Percentiles rank a stretch among this genome's conserved stretches.
Conservation (phyloP, 2,113 vertebrate species). For the Phaethon lepturus region DNA sequence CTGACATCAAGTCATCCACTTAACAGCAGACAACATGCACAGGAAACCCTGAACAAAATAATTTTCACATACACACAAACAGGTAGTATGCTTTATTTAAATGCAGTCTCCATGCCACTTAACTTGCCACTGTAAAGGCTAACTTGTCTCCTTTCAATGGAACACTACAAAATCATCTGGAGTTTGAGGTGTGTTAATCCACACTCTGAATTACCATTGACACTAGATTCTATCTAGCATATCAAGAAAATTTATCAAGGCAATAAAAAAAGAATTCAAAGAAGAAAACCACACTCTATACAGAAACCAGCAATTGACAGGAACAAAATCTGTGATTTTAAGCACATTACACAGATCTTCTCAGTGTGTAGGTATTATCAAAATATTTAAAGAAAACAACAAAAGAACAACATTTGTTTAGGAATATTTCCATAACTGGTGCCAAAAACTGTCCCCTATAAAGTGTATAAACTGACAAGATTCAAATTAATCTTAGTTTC, state of each 20-base stretch:
- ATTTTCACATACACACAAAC: background rate
- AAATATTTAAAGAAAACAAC: background rate
- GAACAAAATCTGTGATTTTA: background rate
- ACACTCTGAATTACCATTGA: background rate
- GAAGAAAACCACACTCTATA: background rate
- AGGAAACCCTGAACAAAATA: fast-evolving
- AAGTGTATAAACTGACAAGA: background rate
- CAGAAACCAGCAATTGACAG: background rate
- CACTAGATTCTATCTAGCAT: fast-evolving
- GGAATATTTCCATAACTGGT: background rate
- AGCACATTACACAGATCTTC: background rate
- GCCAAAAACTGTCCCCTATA: background rate
- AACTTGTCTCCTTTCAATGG: background rate
- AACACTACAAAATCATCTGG: background rate
- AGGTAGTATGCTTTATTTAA: background rate
- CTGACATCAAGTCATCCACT: background rate
- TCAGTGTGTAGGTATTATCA: fast-evolving
- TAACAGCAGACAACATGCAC: background rate
- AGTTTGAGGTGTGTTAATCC: background rate
- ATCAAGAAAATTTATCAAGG: background rate
- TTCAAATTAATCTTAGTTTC: background rate
- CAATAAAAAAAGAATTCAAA: background rate
- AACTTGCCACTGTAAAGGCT: background rate
- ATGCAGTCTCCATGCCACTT: background rate
- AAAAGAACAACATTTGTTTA: background rate